A percentile compares a stretch with the other conserved stretches of the same genome.
phyloP scores from a whole-genome alignment of 2,113 vertebrate species.

The Micronycteris hirsuta region DNA sequence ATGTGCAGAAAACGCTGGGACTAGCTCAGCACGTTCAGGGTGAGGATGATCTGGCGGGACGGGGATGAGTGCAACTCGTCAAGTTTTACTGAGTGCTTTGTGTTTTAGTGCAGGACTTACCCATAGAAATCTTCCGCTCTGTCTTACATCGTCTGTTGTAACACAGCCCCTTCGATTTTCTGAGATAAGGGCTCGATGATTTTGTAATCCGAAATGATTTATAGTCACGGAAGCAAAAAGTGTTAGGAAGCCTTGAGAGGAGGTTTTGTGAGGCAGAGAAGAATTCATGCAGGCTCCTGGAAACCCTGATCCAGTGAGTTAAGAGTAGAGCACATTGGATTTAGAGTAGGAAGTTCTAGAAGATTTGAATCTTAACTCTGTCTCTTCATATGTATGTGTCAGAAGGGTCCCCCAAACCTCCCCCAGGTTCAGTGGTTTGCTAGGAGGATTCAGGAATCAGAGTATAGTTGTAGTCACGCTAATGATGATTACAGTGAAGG shows the following conservation, averaged over 20 bases:
- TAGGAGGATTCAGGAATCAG: neutral
- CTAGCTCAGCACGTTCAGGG: conserved; percentile 91
- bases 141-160: neutral
- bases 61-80: accelerated
- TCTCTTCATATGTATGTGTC: neutral
- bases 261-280: neutral
- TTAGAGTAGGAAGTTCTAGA: neutral
- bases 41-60: conserved; percentile 55
- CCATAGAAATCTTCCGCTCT: neutral
- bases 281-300: neutral
- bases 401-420: neutral
- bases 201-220: neutral
- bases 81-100: neutral
- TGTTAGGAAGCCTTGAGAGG: neutral
- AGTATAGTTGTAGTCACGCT: neutral
- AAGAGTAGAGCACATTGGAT: neutral
- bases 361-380: neutral
- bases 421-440: neutral
- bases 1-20: conserved; percentile 93
- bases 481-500: neutral
- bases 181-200: neutral
- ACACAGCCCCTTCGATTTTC: neutral
- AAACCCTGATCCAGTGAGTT: neutral
- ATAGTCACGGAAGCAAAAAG: neutral
- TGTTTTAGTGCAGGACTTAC: neutral